Conservation (phyloP, 1,140 invertebrate genomes). For the Octopus sinensis region DNA sequence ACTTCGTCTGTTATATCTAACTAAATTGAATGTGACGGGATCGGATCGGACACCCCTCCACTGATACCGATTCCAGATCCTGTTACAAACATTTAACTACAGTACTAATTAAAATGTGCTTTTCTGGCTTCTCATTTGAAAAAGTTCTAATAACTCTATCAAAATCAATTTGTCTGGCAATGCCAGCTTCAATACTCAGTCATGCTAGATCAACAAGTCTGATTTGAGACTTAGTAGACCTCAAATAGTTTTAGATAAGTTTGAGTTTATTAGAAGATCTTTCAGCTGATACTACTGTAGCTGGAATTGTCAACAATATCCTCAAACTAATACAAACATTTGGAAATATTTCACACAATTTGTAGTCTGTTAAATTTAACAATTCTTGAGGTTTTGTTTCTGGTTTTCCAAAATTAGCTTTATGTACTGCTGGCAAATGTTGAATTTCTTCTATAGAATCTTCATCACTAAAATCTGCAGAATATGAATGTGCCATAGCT, state of each 20-base stretch:
- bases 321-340: neutral
- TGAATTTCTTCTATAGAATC: neutral
- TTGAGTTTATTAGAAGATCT: neutral
- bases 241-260: neutral
- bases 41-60: no score
- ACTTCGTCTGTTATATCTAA: no score
- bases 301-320: neutral
- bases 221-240: neutral
- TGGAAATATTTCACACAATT: neutral
- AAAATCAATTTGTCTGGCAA: neutral
- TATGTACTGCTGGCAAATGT: neutral
- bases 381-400: neutral
- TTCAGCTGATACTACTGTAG: conserved; percentile 1
- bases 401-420: neutral
- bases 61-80: no score
- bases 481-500: neutral
- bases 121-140: neutral
- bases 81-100: no score
- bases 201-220: neutral
- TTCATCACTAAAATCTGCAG: neutral
- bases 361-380: conserved; percentile 1
- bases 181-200: neutral
- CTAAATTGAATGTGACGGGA: no score
- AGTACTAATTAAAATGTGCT: neutral
- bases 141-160: neutral